Base-by-base conservation (phyloP, 1,140 invertebrate genomes). In the Holcopasites calliopsidis region DNA sequence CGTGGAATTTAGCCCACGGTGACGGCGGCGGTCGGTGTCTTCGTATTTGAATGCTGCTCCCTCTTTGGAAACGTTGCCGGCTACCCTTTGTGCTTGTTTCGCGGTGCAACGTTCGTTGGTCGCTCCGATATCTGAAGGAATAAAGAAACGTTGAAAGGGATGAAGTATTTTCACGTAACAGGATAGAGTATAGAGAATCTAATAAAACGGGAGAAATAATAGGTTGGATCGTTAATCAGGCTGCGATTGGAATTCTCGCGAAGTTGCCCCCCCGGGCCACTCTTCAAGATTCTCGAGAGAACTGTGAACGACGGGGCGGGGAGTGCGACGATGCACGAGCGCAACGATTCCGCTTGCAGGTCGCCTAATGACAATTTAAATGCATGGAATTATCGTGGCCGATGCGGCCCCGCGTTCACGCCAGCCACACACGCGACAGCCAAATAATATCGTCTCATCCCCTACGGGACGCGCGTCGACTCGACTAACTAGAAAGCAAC, bases 281-380 rank as follows among this genome's bases (percentile, higher is more conserved):
- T 38, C 0, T 26, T 23, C 11, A 6, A 60, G 57, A 23, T 6
- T 57, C 31, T 11, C 21, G 33, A 33, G 13, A 23, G 6, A 23
- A 26, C n/a, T n/a, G n/a, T n/a, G n/a, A n/a, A n/a, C n/a, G n/a
- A n/a, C n/a, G 40, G 38, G 7, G 11, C 6, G 13, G 13, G 70
- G 18, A 54, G 23, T 16, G 26, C 44, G 26, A 54, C 49, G 50
- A 42, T 40, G 57, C 49, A 77, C 49, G 42, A 58, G 11, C 52
- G 44, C 52, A 40, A 55, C 68, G 77, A 49, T 66, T 78, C 61
- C 35, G 72, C 62, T 40, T 62, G 79, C 80, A 65, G 44, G 73
- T 28, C 49, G 52, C 55, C 60, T 85, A 86, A 86, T 86, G 85
- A 86, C 84, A 81, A 86, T 86, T 86, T 86, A 86, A 86, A 86